Base-by-base conservation (phyloP, 1,140 invertebrate genomes). In the Drosophila bipectinata region DNA sequence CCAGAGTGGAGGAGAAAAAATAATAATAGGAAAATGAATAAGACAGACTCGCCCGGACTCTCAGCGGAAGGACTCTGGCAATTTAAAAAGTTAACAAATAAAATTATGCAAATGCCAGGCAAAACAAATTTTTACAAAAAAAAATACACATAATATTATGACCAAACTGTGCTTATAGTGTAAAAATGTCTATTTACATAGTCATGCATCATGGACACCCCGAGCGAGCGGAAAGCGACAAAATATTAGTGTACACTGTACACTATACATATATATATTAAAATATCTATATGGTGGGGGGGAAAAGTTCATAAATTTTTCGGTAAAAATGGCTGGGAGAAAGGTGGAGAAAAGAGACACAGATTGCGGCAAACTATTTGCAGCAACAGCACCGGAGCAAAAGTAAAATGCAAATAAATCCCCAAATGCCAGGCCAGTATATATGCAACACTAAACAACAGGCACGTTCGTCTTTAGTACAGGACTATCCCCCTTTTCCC, bases 361-460 rank as follows among this genome's bases (percentile, higher is more conserved):
- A 85, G 82, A 85, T 85, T 85, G 82, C 74, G 78, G 82, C 82
- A 85, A 85, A 85, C 81, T 85, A 85, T 77, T 85, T 79, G 80
- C 64, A 55, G 30, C 48, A 34, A 80, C 64, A 55, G 30, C 48
- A 34, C 14, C 30, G 15, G 30, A 34, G 66, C 60, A 63, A 82
- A 87, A 85, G 66, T 72, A 85, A 84, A 85, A 85, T 85, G 82
- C 82, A 87, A 85, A 85, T 85, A 85, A 85, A 85, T 87, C 82
- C 82, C 82, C 64, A 79, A 87, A 74, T 79, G 64, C 79, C 79
- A 66, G 44, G 73, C 77, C 57, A 73, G 41, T 51, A 21, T 28
- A 68, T 73, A 76, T 62, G 78, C 78, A 74, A 87, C 74, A 87
- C 81, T 85, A 81, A 82, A 81, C 83, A 85, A 82, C 59, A 57